phyloP scores from a whole-genome alignment of 2,888 invertebrate genomes.

The Ectobius pallidus region DNA sequence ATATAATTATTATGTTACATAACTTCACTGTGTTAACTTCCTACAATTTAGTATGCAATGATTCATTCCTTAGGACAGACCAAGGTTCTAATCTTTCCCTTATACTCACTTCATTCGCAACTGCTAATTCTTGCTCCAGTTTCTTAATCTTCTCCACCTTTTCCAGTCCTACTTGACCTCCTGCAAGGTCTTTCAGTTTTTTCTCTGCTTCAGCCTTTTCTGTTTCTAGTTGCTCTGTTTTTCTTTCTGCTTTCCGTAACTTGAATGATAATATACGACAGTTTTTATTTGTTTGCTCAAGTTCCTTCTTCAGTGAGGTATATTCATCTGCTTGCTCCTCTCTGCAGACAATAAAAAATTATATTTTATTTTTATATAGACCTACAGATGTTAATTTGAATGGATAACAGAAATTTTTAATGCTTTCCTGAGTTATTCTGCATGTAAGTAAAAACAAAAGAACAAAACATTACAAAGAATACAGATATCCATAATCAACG shows the following conservation, averaged over 20 bases:
- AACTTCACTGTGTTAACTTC: too few species aligned
- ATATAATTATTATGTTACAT: too few species aligned
- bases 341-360: conserved; percentile 55
- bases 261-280: conserved; percentile 98
- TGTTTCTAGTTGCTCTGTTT: conserved; percentile 82
- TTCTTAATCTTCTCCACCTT: conserved; percentile 74
- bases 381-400: too few species aligned
- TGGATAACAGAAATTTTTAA: too few species aligned
- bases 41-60: too few species aligned
- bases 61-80: too few species aligned
- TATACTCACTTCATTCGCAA: conserved; percentile 75
- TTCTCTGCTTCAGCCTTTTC: conserved; percentile 80
- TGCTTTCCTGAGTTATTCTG: too few species aligned
- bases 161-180: conserved; percentile 65
- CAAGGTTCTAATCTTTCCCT: too few species aligned
- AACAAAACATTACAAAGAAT: too few species aligned
- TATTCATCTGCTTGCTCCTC: conserved; percentile 98
- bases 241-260: conserved; percentile 92
- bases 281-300: conserved; percentile 97
- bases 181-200: conserved; percentile 59
- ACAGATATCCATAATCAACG: too few species aligned
- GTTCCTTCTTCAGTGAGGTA: conserved; percentile 88
- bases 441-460: too few species aligned
- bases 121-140: conserved; percentile 83
- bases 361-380: not conserved